Conservation (phyloP, 2,113 vertebrate species). For the Crotalus horridus region DNA sequence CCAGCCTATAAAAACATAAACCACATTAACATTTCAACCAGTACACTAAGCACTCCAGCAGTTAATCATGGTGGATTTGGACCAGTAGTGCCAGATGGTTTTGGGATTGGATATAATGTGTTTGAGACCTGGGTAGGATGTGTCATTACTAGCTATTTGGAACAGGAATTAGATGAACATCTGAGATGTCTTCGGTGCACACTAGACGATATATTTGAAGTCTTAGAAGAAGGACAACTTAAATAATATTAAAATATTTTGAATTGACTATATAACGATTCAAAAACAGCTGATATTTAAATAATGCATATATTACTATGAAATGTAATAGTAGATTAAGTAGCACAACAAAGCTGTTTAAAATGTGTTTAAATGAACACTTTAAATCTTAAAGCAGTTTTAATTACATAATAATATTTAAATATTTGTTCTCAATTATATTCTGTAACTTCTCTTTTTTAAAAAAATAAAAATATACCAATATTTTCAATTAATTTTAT, state of each 20-base stretch:
- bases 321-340: conserved; percentile 1
- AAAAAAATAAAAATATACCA: not conserved
- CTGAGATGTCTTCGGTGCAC: not conserved
- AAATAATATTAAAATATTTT: not conserved
- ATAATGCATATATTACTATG: conserved; percentile 7
- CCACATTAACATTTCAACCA: conserved; percentile 14
- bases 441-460: not conserved
- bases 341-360: not conserved
- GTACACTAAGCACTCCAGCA: conserved; percentile 11
- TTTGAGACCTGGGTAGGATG: not conserved
- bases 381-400: not conserved
- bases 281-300: not conserved
- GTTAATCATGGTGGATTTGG: conserved; percentile 22
- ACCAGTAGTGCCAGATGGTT: conserved; percentile 1
- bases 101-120: conserved; percentile 22
- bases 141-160: conserved; percentile 10
- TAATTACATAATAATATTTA: not conserved
- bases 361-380: not conserved
- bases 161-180: not conserved
- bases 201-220: conserved; percentile 6
- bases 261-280: not conserved
- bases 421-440: not conserved
- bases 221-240: conserved; percentile 20
- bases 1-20: conserved; percentile 11
- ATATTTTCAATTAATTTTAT: not conserved